A percentile compares a stretch with the other conserved stretches of the same genome.
phyloP scores from a whole-genome alignment of 2,888 invertebrate genomes.

The Nomada hirtipes region DNA sequence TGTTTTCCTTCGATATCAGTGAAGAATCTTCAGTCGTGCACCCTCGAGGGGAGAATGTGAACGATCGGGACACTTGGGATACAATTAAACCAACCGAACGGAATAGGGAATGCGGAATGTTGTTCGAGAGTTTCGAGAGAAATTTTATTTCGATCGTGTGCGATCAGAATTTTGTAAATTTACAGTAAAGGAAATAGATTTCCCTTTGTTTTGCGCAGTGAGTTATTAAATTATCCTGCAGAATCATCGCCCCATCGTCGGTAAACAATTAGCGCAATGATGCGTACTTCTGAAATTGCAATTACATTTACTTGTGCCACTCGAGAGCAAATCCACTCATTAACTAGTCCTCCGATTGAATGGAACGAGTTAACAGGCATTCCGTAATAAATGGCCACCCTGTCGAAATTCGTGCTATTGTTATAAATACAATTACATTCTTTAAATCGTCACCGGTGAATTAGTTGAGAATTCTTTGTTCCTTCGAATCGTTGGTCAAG shows the following conservation, averaged over 20 bases:
- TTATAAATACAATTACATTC: constrained; percentile 4
- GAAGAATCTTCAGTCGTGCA: background rate
- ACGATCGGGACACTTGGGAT: background rate
- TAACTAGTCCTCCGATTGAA: constrained; percentile 9
- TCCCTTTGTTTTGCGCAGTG: background rate
- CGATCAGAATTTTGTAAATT: too few species aligned
- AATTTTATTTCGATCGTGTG: background rate
- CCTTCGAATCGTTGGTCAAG: background rate
- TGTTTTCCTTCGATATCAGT: background rate
- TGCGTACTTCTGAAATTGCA: background rate
- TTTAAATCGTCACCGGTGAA: background rate
- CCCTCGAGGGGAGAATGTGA: background rate
- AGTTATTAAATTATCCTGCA: background rate
- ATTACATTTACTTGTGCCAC: constrained; percentile 2
- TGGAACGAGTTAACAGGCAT: constrained; percentile 60
- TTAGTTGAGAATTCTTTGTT: constrained; percentile 1
- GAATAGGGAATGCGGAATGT: background rate
- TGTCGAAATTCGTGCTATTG: background rate
- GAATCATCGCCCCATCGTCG: background rate
- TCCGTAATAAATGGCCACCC: constrained; percentile 65
- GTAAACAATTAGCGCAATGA: constrained; percentile 2
- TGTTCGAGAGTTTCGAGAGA: background rate
- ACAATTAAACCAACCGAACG: background rate
- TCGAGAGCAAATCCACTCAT: background rate
- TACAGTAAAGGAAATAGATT: background rate